Evolutionary conservation across 2,888 invertebrate species (phyloP).

Genomic region (Lutraria lutraria): DNA sequence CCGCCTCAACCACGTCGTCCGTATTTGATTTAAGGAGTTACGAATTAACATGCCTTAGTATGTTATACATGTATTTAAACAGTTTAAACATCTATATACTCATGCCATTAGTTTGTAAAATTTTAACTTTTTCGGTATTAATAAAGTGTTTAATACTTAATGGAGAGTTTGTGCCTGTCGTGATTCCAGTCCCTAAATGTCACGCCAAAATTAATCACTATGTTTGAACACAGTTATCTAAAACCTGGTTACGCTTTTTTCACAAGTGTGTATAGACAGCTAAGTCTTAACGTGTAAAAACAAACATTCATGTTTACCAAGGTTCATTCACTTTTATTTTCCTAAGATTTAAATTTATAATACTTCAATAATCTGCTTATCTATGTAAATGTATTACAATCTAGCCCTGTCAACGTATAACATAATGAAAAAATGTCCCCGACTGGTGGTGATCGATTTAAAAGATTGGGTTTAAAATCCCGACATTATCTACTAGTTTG

Average conservation of each 20-base stretch:
- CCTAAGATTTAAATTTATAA: slow-evolving; percentile 29
- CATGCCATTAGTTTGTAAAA: too few species aligned
- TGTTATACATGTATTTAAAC: too few species aligned
- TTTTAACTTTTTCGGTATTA: too few species aligned
- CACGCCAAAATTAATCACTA: too few species aligned
- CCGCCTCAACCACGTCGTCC: too few species aligned
- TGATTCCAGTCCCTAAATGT: too few species aligned
- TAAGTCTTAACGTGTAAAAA: background rate
- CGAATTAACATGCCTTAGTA: too few species aligned
- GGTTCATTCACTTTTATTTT: background rate
- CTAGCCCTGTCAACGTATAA: background rate
- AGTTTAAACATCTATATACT: too few species aligned
- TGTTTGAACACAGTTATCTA: background rate
- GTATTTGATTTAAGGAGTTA: too few species aligned
- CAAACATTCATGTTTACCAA: slow-evolving; percentile 22
- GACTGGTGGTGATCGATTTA: background rate
- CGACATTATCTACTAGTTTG: background rate
- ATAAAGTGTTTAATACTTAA: too few species aligned
- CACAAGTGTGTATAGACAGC: background rate
- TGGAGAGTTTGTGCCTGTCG: too few species aligned
- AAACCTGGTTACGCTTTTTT: background rate
- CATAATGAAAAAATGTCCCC: background rate
- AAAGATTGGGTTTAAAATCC: background rate
- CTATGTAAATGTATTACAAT: background rate
- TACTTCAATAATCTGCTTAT: slow-evolving; percentile 46